Evolutionary conservation across 2,113 vertebrate genomes (phyloP).

Genomic region (Amazona vittata): DNA sequence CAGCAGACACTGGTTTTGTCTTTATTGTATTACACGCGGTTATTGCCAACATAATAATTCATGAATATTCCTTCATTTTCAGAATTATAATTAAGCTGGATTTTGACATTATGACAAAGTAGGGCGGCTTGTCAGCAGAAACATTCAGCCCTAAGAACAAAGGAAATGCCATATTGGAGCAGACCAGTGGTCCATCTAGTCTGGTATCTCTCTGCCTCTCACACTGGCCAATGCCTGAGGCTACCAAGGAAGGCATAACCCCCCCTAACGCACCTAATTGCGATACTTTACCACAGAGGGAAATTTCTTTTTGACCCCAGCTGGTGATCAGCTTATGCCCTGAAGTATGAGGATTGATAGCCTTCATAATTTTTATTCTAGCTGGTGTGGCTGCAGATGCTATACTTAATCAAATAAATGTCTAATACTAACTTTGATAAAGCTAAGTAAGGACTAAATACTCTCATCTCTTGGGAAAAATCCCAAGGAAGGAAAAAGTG

Average conservation of each 20-base stretch:
- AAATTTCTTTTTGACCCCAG: slow-evolving; percentile 62
- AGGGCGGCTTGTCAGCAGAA: slow-evolving; percentile 12
- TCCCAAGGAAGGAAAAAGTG: slow-evolving; percentile 43
- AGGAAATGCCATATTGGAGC: slow-evolving; percentile 50
- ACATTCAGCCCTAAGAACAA: slow-evolving; percentile 50
- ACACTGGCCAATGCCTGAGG: slow-evolving; percentile 47
- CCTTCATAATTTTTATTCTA: slow-evolving; percentile 68
- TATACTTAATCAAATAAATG: slow-evolving; percentile 68
- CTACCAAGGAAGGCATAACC: slow-evolving; percentile 38
- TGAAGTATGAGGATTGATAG: slow-evolving; percentile 74
- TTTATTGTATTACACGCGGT: slow-evolving; percentile 56
- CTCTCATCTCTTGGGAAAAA: slow-evolving; percentile 34
- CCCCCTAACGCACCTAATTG: slow-evolving; percentile 62
- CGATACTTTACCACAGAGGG: slow-evolving; percentile 54
- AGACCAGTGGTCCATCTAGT: slow-evolving; percentile 53
- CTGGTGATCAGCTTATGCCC: slow-evolving; percentile 71
- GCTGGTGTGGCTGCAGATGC: slow-evolving; percentile 59
- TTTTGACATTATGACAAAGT: slow-evolving; percentile 68
- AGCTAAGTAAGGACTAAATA: slow-evolving; percentile 65
- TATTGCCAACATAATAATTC: slow-evolving; percentile 71
- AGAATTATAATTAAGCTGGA: slow-evolving; percentile 63
- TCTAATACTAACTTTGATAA: slow-evolving; percentile 66
- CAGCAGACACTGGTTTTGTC: slow-evolving; percentile 55
- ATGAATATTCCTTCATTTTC: slow-evolving; percentile 73
- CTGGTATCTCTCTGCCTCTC: slow-evolving; percentile 30